Evolutionary conservation across 1,140 invertebrate species (phyloP).

Genomic region (Diorhabda carinulata): DNA sequence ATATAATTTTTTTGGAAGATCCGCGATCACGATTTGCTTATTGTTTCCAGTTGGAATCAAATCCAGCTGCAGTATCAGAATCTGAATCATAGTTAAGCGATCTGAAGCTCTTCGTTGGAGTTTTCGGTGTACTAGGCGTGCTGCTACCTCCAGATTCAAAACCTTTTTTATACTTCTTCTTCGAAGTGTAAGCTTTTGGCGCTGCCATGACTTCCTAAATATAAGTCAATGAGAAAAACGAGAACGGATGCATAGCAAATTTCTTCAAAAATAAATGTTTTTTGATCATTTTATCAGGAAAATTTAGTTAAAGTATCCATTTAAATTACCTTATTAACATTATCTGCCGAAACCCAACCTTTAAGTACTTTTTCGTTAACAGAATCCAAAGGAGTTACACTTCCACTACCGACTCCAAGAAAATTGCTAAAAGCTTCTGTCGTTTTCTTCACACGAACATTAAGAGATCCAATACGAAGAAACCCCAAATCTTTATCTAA

Average conservation of each 20-base stretch:
- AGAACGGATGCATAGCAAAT: neutral
- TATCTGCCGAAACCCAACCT: slow-evolving; percentile 83
- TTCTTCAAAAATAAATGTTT: neutral
- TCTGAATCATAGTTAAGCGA: slow-evolving; percentile 57
- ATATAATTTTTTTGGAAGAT: too few species aligned
- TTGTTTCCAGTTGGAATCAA: slow-evolving; percentile 67
- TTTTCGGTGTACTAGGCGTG: slow-evolving; percentile 59
- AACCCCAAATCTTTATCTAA: slow-evolving; percentile 80
- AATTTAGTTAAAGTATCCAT: slow-evolving; percentile 7
- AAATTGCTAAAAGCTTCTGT: slow-evolving; percentile 87
- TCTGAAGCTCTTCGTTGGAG: slow-evolving; percentile 29
- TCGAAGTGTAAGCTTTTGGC: slow-evolving; percentile 61
- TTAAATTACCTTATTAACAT: slow-evolving; percentile 61
- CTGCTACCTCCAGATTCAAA: slow-evolving; percentile 51
- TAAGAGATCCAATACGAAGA: slow-evolving; percentile 84
- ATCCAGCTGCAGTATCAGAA: slow-evolving; percentile 77
- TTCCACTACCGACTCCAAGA: slow-evolving; percentile 65
- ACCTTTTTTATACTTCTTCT: slow-evolving; percentile 55
- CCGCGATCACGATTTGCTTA: slow-evolving; percentile 15
- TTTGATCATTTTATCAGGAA: neutral
- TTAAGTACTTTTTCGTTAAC: slow-evolving; percentile 64
- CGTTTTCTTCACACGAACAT: slow-evolving; percentile 86
- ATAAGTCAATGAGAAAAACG: neutral
- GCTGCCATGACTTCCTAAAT: slow-evolving; percentile 63
- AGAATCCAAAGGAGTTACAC: slow-evolving; percentile 37